phyloP scores from a whole-genome alignment of 1,140 invertebrate genomes.

The Drosophila nigrodunni region DNA sequence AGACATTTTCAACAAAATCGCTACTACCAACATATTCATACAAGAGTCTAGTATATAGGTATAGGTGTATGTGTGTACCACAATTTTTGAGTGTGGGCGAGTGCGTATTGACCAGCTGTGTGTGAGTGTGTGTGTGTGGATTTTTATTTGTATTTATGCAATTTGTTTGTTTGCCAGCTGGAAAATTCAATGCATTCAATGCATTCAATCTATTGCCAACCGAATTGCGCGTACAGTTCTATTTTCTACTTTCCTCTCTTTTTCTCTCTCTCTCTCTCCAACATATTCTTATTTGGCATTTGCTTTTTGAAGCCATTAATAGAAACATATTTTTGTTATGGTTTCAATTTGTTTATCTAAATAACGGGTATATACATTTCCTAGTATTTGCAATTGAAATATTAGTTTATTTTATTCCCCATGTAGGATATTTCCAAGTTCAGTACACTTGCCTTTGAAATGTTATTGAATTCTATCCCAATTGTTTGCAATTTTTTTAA shows the following conservation, averaged over 20 bases:
- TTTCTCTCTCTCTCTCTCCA: neutral
- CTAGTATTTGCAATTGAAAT: neutral
- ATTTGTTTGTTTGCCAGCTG: conserved; percentile 79
- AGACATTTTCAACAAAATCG: conserved; percentile 79
- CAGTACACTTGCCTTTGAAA: neutral
- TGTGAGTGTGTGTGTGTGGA: conserved; percentile 44
- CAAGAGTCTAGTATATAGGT: neutral
- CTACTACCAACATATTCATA: conserved; percentile 60
- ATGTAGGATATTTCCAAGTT: neutral
- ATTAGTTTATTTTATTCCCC: neutral
- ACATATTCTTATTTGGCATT: conserved; percentile 45
- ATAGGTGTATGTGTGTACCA: conserved; percentile 17
- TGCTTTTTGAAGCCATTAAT: conserved; percentile 59
- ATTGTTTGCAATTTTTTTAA: neutral
- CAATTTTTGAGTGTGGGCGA: conserved; percentile 33
- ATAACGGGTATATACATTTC: conserved; percentile 41
- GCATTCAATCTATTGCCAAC: conserved; percentile 65
- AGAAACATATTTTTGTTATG: conserved; percentile 57
- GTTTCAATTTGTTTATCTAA: conserved; percentile 15
- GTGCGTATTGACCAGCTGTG: conserved; percentile 34
- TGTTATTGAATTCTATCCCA: neutral
- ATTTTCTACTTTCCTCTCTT: neutral
- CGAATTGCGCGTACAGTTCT: neutral
- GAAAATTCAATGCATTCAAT: conserved; percentile 81
- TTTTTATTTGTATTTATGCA: conserved; percentile 82